Conservation (phyloP, 2,113 vertebrate genomes). For the Microtus ochrogaster region DNA sequence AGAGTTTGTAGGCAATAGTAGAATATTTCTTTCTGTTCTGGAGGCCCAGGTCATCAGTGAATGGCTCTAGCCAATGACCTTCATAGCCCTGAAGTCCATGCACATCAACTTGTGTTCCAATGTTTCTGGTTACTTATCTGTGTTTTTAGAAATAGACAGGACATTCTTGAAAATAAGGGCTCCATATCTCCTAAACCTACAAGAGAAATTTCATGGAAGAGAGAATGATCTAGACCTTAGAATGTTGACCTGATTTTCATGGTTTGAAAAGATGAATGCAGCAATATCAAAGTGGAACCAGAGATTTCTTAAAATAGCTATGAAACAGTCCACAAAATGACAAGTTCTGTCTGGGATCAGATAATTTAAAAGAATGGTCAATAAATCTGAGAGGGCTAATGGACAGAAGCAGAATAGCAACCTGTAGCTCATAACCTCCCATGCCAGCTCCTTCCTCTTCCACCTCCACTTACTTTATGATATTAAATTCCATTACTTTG, state of each 20-base stretch:
- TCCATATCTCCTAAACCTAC: background rate
- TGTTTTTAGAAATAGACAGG: background rate
- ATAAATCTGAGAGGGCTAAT: background rate
- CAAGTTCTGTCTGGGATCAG: background rate
- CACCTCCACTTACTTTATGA: background rate
- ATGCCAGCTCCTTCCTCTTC: background rate
- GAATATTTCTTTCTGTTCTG: background rate
- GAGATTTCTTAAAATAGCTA: background rate
- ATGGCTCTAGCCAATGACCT: background rate
- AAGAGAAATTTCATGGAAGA: background rate
- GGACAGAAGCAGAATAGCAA: background rate
- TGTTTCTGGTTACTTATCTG: background rate
- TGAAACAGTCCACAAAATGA: background rate
- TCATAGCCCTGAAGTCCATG: background rate
- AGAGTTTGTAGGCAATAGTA: background rate
- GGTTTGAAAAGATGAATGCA: slow-evolving; percentile 36
- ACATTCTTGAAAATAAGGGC: background rate
- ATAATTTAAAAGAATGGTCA: background rate
- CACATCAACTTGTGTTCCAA: background rate
- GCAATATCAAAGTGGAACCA: background rate
- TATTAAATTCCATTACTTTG: background rate
- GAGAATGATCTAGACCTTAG: background rate
- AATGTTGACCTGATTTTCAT: background rate
- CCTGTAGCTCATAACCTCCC: background rate
- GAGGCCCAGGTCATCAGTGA: background rate